Evolutionary conservation across 2,797 vertebrate species (phyloP).

Genomic region (Sebastes goodei): DNA sequence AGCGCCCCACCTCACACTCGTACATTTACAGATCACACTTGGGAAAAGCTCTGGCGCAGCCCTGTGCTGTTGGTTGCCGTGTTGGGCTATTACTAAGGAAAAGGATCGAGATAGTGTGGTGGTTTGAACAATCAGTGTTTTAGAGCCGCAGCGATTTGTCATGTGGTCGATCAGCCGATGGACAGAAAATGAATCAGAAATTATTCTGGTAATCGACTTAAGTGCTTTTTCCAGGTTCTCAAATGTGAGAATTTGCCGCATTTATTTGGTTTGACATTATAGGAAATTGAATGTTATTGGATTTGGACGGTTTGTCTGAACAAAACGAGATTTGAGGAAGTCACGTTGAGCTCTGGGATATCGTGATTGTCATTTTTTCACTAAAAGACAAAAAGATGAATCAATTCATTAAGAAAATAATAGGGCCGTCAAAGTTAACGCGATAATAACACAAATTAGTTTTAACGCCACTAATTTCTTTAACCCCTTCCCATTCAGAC

Average conservation of each 20-base stretch:
- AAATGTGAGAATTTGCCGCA: not conserved
- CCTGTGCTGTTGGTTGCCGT: not conserved
- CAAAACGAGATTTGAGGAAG: not conserved
- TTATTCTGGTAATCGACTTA: not conserved
- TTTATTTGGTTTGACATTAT: not conserved
- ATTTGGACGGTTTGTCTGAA: too few species aligned
- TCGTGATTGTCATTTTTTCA: too few species aligned
- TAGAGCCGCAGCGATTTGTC: not conserved
- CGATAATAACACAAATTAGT: too few species aligned
- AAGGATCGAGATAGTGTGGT: not conserved
- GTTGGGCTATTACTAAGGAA: not conserved
- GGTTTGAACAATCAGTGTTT: not conserved
- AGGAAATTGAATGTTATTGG: not conserved
- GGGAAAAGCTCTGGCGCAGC: slow-evolving; percentile 21
- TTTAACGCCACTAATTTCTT: too few species aligned
- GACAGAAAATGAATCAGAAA: not conserved
- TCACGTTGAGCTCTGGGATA: not conserved
- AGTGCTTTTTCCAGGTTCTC: not conserved
- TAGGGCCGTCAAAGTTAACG: too few species aligned
- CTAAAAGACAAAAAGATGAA: not conserved
- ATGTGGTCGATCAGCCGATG: not conserved
- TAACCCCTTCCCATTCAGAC: too few species aligned
- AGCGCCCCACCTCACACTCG: not conserved
- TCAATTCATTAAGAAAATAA: not conserved
- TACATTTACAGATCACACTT: slow-evolving; percentile 49